These are phyloP conservation scores for Anableps anableps DNA, from an alignment of 2,797 vertebrate genomes.

Conservation along the genomic window DNA sequence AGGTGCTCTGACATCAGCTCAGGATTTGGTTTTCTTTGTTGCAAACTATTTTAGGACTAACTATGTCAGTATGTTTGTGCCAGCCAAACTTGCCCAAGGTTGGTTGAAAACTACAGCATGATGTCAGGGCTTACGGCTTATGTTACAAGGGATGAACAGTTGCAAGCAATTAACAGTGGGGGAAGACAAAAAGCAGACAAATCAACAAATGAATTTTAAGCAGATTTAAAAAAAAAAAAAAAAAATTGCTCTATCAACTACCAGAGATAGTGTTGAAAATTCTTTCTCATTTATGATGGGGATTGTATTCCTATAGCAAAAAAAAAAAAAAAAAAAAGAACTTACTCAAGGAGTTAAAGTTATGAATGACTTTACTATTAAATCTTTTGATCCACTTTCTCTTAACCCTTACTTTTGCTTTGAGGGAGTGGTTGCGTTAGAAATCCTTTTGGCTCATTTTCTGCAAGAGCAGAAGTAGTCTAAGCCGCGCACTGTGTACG, in stretches of 20 bases:
- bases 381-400: background rate
- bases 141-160: background rate
- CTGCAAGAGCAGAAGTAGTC: constrained; percentile 26
- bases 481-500: constrained; percentile 13
- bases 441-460: constrained; percentile 2
- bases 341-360: background rate
- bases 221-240: background rate
- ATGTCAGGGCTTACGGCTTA: background rate
- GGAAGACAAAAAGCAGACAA: background rate
- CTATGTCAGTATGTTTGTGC: background rate
- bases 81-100: background rate
- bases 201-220: background rate
- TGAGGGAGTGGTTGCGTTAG: background rate
- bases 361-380: background rate
- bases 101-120: background rate
- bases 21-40: constrained; percentile 12
- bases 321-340: background rate
- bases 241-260: background rate
- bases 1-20: constrained; percentile 16
- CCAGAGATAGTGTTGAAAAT: background rate
- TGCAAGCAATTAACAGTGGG: background rate
- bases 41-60: background rate
- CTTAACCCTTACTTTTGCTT: background rate
- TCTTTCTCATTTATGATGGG: background rate
- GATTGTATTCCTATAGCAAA: background rate